Evolutionary conservation across 2,797 vertebrate genomes (phyloP), one percentile per base, ranked within the genome.

Genomic region (Ispidina lecontei): DNA sequence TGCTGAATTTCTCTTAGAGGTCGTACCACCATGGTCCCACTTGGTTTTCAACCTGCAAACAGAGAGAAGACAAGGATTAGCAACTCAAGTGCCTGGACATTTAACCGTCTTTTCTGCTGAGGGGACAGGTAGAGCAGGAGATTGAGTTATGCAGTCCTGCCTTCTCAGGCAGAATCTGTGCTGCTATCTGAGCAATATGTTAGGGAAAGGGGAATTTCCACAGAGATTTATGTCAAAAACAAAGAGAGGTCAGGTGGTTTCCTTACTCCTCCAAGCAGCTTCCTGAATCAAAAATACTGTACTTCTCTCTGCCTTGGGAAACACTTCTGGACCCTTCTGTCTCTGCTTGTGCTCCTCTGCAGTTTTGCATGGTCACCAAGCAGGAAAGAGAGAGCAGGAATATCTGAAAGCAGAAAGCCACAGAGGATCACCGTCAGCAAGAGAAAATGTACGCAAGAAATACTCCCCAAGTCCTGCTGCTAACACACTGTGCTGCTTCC

Each of bases 191-290:
- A 95, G 67, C 92, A 75, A 93, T 77, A 80, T 94, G 64, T 91
- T 91, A 94, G 71, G 87, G 82, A 94, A 91, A 95, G 72, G 90
- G 90, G 95, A 96, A 92, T 86, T 86, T 93, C 87, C 76, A 69
- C 55, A 72, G 59, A 89, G 82, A 56, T 65, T 78, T 78, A 5
- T 86, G 87, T 85, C 37, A 70, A 76, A 88, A 86, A 35, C 47
- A 74, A 59, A 83, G 41, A 43, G 55, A 83, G 69, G 55, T 68
- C 70, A 69, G 52, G 52, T 83, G 59, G 41, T 76, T 95, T 87
- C 58, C 51, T 31, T 70, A 26, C 35, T 77, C 35, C 15, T 77
- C n/a, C 16, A 20, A 86, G 86, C 46, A 76, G 68, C 43, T 73
- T 59, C 64, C 67, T 83, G 63, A 88, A 72, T 60, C n/a, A 56